Evolutionary conservation across 2,113 vertebrate species (phyloP).

Genomic region (Bothrops jararaca): DNA sequence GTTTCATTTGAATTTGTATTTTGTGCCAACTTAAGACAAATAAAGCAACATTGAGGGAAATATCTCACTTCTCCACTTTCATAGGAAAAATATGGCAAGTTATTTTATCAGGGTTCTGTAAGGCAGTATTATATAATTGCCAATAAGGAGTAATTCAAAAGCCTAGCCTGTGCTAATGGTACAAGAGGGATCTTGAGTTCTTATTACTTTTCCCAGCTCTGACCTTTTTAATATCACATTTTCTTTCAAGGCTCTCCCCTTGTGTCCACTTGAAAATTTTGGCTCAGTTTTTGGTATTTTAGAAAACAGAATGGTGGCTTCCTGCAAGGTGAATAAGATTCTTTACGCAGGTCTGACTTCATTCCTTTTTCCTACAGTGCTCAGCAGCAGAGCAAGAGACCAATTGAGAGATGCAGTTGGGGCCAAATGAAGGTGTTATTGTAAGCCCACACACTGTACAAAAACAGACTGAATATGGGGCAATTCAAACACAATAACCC

Average conservation of each 20-base stretch:
- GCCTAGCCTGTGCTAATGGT: neutral
- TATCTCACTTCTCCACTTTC: neutral
- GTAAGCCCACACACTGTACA: neutral
- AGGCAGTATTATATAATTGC: neutral
- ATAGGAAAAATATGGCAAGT: neutral
- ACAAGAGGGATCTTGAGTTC: neutral
- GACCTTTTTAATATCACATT: neutral
- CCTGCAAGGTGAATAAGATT: neutral
- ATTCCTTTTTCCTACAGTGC: neutral
- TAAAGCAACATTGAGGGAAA: neutral
- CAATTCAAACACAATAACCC: neutral
- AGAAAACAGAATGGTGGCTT: neutral
- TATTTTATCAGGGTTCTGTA: neutral
- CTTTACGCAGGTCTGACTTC: no score
- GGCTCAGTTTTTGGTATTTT: neutral
- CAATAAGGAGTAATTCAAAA: neutral
- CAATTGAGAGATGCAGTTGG: neutral
- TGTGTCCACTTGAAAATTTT: neutral
- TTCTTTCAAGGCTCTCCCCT: neutral
- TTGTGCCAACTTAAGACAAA: neutral
- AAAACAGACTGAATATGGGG: neutral
- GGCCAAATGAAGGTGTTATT: neutral
- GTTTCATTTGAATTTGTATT: neutral
- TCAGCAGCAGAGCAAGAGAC: neutral
- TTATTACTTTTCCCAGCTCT: neutral